phyloP scores from a whole-genome alignment of 2,113 vertebrate genomes.

The Nycticorax nycticorax region DNA sequence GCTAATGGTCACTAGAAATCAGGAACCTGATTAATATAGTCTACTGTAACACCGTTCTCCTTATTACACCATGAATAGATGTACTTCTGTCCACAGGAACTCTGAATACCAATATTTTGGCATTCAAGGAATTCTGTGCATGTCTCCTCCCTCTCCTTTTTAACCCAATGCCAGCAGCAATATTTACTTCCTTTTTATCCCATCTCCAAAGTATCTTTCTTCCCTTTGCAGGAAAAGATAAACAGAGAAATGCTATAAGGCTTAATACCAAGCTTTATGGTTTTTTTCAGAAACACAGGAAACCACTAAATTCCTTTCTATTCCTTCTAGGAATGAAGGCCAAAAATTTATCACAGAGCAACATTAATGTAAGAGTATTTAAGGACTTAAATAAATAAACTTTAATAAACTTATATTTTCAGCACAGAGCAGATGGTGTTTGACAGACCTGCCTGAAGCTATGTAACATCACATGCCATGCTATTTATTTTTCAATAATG shows the following conservation, averaged over 20 bases:
- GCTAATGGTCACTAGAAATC: neutral
- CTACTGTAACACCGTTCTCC: neutral
- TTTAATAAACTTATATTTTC: slow-evolving; percentile 71
- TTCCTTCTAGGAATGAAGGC: slow-evolving; percentile 17
- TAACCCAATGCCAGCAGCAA: slow-evolving; percentile 13
- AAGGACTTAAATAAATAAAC: slow-evolving; percentile 71
- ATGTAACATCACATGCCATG: slow-evolving; percentile 39
- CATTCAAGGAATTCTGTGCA: neutral
- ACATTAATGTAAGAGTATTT: slow-evolving; percentile 62
- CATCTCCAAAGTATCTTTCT: neutral
- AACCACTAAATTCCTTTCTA: neutral
- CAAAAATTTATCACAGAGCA: neutral
- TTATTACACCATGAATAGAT: neutral
- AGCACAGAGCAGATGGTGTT: slow-evolving; percentile 66
- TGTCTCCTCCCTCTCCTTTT: slow-evolving; percentile 12
- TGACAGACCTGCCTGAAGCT: slow-evolving; percentile 60
- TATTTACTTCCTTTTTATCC: slow-evolving; percentile 21
- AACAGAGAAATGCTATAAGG: neutral
- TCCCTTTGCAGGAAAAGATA: neutral
- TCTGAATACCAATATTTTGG: neutral
- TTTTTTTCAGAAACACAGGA: neutral
- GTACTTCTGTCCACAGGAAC: neutral
- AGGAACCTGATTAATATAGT: neutral
- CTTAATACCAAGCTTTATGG: neutral
- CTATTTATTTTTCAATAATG: slow-evolving; percentile 48